Base-by-base conservation (phyloP, 2,888 invertebrate species). In the Plagodis dolabraria region DNA sequence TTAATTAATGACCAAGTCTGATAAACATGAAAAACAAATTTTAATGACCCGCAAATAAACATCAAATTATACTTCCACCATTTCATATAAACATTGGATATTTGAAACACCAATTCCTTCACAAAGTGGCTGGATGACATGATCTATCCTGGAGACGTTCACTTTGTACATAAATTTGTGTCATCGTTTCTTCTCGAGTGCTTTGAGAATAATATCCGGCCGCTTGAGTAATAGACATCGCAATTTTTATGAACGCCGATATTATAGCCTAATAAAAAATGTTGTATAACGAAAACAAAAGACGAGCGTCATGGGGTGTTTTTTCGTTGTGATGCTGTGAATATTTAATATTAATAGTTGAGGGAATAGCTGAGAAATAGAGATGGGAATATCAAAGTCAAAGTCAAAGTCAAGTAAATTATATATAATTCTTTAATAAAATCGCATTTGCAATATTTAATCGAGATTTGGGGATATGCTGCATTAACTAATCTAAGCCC, bases 121-220 rank as follows among this genome's bases (percentile, higher is more conserved):
- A 44, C 55, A 53, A 56, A 33, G n/a, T 33, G 48, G 36, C 38
- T 11, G 48, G 57, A 12, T 38, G 53, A 55, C 57, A 53, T 22
- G 22, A 22, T 22, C 22, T 22, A 22, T 22, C 22, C 22, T 22
- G 22, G 4, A 22, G 22, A 22, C 22, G 22, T 22, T 57, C 47
- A 45, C 33, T 64, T 61, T 50, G 58, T 63, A 57, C 64, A 68
- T 68, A 66, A 68, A 68, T 66, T 66, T 61, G 53, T 64, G 64
- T 65, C 63, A 59, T 43, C 62, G 59, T 63, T 45, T 51, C 50
- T 61, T 61, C 57, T 61, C 60, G 57, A 48, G 53, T 54, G 38
- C 60, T 64, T 66, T 61, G 62, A 57, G 58, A 60, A 64, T 65
- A 58, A 68, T 63, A 63, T 65, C 64, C 64, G 60, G 60, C 53